Evolutionary conservation across 2,113 vertebrate species (phyloP), one percentile per base, ranked within the genome.

Genomic region (Trichechus manatus): DNA sequence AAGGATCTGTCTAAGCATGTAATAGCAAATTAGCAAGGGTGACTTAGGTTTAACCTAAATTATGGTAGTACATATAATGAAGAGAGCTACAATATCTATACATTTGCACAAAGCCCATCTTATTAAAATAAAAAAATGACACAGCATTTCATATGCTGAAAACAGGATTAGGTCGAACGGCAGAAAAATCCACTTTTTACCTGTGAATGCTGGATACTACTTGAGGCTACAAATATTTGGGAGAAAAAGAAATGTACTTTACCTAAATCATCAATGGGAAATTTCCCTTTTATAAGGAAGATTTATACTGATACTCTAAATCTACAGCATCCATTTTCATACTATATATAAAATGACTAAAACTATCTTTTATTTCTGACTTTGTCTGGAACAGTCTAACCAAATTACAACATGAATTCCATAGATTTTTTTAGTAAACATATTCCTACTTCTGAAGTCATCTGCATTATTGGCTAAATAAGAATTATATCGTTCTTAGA

Each of bases 271-370:
- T 13, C 23, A 85, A 53, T 53, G 9, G 42, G 15, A 44, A 74
- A 89, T 96, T 82, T 92, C 42, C 42, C 22, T 91, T 81, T 70
- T 59, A 25, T 29, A 33, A 64, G 53, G 42, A 56, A 78, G 22
- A 85, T 87, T 91, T 87, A 56, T 59, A 85, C 8, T 77, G 50
- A 80, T 87, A 47, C 92, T 88, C 23, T 61, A 91, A 80, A 70
- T 9, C 4, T 61, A 80, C 93, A 95, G 11, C 22, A 44, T 39
- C 56, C 42, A 80, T 91, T 94, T 75, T 68, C 42, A 33, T 74
- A 77, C 53, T 79, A 44, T 50, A 53, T 59, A 53, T 36, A 90
- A 63, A 68, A n/a, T 93, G 63, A 88, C 64, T 87, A 89, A 74
- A 89, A 64, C 61, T 77, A 42, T 56, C 64, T 92, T 88, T 42